These are phyloP conservation scores for Ichneumoninae sp. DNA, from an alignment of 2,888 invertebrate genomes.

Conservation along the genomic window DNA sequence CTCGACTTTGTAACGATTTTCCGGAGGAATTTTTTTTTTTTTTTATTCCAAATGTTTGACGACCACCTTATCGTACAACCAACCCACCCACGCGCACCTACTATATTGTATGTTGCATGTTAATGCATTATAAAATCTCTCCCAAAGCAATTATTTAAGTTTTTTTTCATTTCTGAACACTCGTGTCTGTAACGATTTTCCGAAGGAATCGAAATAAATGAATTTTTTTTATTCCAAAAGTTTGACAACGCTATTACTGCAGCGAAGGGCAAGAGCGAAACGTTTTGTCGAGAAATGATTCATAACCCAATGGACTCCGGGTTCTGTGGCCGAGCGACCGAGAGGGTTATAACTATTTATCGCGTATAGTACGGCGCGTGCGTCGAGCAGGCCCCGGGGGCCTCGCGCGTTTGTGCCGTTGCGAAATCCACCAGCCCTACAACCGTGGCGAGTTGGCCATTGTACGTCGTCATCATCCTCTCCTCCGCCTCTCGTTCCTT, in stretches of 20 bases:
- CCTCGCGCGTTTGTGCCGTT: constrained; percentile 27
- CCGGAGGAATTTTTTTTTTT: no score
- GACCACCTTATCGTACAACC: no score
- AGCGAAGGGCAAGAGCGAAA: neutral
- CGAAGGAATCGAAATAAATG: neutral
- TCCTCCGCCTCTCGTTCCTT: constrained; percentile 26
- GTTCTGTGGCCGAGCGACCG: constrained; percentile 32
- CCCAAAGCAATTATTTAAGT: no score
- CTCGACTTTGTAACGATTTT: neutral
- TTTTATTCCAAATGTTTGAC: no score
- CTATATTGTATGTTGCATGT: no score
- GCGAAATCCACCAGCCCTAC: constrained; percentile 51
- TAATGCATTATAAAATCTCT: no score
- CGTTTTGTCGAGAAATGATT: constrained; percentile 33
- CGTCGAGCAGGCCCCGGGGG: constrained; percentile 35
- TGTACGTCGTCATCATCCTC: constrained; percentile 35
- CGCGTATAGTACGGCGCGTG: constrained; percentile 45
- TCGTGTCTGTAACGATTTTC: neutral
- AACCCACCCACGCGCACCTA: no score
- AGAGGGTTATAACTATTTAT: constrained; percentile 51
- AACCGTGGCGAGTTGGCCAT: constrained; percentile 16
- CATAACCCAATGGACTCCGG: constrained; percentile 51
- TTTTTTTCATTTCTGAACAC: neutral
- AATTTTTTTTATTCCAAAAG: neutral
- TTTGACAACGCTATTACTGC: constrained; percentile 10